Base-by-base conservation (phyloP, 2,888 invertebrate genomes). In the Pilophorus perplexus region DNA sequence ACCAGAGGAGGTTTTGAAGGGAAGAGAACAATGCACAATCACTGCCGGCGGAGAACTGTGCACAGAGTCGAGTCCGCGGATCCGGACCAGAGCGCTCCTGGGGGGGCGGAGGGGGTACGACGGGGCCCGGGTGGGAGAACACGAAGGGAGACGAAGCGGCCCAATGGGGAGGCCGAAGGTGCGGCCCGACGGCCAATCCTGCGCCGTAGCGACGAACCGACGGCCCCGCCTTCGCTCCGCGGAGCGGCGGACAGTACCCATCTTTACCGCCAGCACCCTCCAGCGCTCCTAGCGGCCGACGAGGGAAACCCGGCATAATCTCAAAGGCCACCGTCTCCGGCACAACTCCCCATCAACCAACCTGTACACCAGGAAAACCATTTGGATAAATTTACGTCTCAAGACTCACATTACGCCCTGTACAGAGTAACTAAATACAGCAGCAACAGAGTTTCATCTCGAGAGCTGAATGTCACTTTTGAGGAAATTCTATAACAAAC, bases 31-130 rank as follows among this genome's bases (percentile, higher is more conserved):
- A 42, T 3, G 44, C 59, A 59, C 59, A 59, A 59, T 59, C 59
- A 59, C 59, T 59, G 59, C 59, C 59, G 59, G 27, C 40, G 23
- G 59, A 40, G 59, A 59, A 59, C 59, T 59, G 59, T 59, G 59
- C 20, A 25, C 20, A 27, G 33, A n/a, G 25, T n/a, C 38, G 37
- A 18, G 38, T 42, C 42, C 5, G 16, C 42, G 42, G 14, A 5
- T 33, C 33, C 42, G 10, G 6, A 18, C 37, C 37, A 8, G 20
- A 16, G 55, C 38, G 37, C 27, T 28, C 23, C 16, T 50, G 27
- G 23, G 22, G 48, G 10, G 27, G 55, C 16, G 37, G 22, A 52
- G 10, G 48, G 48, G 2, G 48, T 2, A 28, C n/a, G 38, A 8
- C 18, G 5, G 37, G 5, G 5, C 22, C 33, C 2, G 37, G 33